Base-by-base conservation (phyloP, 2,797 vertebrate genomes). In the Limnodromus scolopaceus region DNA sequence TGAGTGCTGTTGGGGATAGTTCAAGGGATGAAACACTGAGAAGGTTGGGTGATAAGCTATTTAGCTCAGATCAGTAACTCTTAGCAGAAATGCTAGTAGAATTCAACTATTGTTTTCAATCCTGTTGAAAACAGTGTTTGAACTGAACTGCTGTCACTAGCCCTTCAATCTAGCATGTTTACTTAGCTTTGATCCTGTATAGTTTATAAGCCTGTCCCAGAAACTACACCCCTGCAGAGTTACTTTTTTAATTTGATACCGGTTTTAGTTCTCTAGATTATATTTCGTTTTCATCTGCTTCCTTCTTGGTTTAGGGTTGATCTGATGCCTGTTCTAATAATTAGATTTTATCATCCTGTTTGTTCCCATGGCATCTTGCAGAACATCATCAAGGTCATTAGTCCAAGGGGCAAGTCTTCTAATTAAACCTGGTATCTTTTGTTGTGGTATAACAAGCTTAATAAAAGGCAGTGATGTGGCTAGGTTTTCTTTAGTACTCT, bases 321-420 rank as follows among this genome's bases (percentile, higher is more conserved):
- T 95, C 43, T 95, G 54, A 4, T 93, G 80, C 70, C 36, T 74
- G 24, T 87, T 80, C 32, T 92, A 46, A 57, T 57, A n/a, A 70
- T 70, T 72, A 89, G 94, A 94, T 93, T 95, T 93, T 93, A 90
- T 96, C 94, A 87, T 48, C 39, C 34, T 65, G 27, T 79, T 92
- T 77, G 51, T 95, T 96, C 96, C 81, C 90, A 92, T 5, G 1
- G 70, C 36, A 82, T 84, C 66, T 80, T 90, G 66, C 58, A 87
- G 74, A 92, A 36, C 74, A 84, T 92, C 68, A 57, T 53, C 72
- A 70, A 65, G 85, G 85, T 76, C 54, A 60, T 94, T 90, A 95
- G 63, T 94, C 64, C 74, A 95, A 89, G 80, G 66, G 60, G 41
- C 86, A 80, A 61, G 45, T 77, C 91, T 94, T 85, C n/a, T 93